Evolutionary conservation across 2,888 invertebrate genomes (phyloP).

Genomic region (Poecilobothrus nobilitatus): DNA sequence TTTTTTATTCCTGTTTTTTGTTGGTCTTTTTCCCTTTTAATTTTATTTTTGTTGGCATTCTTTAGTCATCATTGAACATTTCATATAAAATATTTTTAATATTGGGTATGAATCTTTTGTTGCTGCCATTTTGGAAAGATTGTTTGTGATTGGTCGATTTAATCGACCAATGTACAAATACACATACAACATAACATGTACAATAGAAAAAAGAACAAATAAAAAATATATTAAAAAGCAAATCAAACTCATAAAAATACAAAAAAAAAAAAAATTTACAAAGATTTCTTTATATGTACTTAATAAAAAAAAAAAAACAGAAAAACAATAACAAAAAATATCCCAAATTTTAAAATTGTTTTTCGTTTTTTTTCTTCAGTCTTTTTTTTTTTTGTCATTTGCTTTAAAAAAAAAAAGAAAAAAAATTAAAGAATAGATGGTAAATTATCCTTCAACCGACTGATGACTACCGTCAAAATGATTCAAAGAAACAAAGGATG

Average conservation of each 20-base stretch:
- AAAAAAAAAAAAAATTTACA: background rate
- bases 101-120: constrained; percentile 19
- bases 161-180: constrained; percentile 41
- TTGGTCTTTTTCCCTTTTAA: background rate
- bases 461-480: background rate
- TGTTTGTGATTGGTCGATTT: constrained; percentile 44
- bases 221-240: background rate
- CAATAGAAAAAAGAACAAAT: background rate
- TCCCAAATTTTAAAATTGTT: no score
- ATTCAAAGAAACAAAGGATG: background rate
- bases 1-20: no score
- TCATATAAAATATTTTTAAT: constrained; percentile 17
- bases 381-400: no score
- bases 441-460: constrained; percentile 1
- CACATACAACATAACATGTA: background rate
- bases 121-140: constrained; percentile 43
- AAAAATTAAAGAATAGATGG: background rate
- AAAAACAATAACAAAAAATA: no score
- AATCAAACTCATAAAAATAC: background rate
- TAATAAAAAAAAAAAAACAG: no score
- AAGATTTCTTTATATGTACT: no score
- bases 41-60: background rate
- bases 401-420: background rate
- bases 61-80: background rate
- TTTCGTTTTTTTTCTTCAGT: no score